These are phyloP conservation scores for Acromyrmex echinatior DNA, from an alignment of 1,140 invertebrate genomes.

Conservation along the genomic window DNA sequence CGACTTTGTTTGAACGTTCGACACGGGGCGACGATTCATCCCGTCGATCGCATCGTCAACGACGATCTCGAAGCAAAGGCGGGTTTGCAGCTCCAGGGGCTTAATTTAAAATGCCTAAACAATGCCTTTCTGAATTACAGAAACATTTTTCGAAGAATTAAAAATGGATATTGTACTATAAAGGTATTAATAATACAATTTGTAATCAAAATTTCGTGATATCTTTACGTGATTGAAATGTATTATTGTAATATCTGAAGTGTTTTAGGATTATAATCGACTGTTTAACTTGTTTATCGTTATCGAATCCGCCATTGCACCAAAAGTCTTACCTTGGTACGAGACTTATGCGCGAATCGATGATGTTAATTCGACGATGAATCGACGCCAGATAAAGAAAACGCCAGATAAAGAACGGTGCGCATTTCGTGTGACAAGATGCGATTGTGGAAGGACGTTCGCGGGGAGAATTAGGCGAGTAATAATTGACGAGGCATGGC, in stretches of 20 bases:
- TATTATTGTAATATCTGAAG: neutral
- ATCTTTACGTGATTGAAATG: neutral
- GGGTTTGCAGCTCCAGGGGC: neutral
- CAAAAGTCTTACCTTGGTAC: neutral
- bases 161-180: neutral
- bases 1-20: conserved; percentile 45
- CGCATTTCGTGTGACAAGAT: conserved; percentile 66
- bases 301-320: neutral
- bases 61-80: neutral
- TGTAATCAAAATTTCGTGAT: neutral
- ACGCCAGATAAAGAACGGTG: conserved; percentile 34
- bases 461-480: conserved; percentile 61
- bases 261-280: neutral
- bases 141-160: neutral
- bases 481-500: conserved; percentile 62
- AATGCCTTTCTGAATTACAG: neutral
- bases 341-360: neutral
- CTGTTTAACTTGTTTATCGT: neutral
- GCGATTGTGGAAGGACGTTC: conserved; percentile 53
- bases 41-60: neutral
- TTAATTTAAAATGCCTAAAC: neutral
- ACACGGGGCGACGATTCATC: conserved; percentile 28
- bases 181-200: neutral
- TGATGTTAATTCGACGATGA: conserved; percentile 16
- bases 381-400: conserved; percentile 44